A percentile compares a stretch with the other conserved stretches of the same genome.
These are phyloP conservation scores for Hypena proboscidalis DNA, from an alignment of 2,888 invertebrate genomes.

Conservation along the genomic window DNA sequence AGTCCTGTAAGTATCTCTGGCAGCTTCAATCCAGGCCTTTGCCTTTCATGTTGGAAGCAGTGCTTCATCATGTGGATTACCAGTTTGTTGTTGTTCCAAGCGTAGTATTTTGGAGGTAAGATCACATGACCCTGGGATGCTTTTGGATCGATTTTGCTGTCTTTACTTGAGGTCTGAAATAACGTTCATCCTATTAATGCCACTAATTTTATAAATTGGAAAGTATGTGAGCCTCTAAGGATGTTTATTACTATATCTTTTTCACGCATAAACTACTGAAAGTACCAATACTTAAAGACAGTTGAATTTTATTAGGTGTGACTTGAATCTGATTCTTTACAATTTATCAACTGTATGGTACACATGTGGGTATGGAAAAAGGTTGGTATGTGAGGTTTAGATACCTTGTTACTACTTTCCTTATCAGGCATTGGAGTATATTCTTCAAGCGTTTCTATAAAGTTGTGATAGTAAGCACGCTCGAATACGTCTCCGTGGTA, in stretches of 20 bases:
- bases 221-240: too few species aligned
- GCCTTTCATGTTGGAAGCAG: constrained; percentile 72
- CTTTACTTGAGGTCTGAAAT: constrained; percentile 20
- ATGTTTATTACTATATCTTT: too few species aligned
- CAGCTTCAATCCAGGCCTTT: constrained; percentile 54
- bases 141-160: constrained; percentile 12
- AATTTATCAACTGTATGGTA: too few species aligned
- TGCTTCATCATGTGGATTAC: constrained; percentile 79
- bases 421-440: constrained; percentile 3
- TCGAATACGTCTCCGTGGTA: constrained; percentile 61
- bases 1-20: constrained; percentile 57
- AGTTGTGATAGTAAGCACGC: constrained; percentile 56
- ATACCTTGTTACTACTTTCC: too few species aligned
- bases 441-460: constrained; percentile 50
- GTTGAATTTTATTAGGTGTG: too few species aligned
- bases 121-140: background rate
- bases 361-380: too few species aligned
- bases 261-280: too few species aligned
- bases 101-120: constrained; percentile 58
- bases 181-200: background rate
- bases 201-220: constrained; percentile 10
- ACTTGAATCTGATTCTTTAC: too few species aligned
- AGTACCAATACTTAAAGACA: too few species aligned
- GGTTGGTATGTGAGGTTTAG: too few species aligned
- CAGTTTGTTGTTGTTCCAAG: constrained; percentile 82